phyloP scores from a whole-genome alignment of 2,888 invertebrate species.

The Hydroisotoma schaefferi region DNA sequence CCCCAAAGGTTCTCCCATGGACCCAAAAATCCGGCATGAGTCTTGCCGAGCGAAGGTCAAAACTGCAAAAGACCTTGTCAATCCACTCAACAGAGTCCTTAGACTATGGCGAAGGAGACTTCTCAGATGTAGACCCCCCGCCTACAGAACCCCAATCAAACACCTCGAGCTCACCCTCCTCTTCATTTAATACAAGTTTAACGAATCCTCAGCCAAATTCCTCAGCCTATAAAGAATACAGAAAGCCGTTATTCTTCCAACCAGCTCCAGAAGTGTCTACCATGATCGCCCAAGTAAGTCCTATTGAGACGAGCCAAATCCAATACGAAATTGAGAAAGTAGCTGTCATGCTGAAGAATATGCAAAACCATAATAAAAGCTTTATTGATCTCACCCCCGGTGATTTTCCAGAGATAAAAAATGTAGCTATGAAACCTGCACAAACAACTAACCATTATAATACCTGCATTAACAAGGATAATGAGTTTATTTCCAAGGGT shows the following conservation, averaged over 20 bases:
- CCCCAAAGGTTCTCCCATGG: conserved; percentile 33
- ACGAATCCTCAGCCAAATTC: conserved; percentile 4
- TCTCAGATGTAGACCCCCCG: conserved; percentile 18
- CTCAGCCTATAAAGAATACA: conserved; percentile 11
- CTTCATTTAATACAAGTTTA: not conserved
- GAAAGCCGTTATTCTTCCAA: conserved; percentile 39
- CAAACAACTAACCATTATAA: too few species aligned
- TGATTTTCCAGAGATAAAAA: not conserved
- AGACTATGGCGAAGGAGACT: conserved; percentile 23
- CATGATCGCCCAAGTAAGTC: conserved; percentile 40
- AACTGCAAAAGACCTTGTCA: conserved; percentile 37
- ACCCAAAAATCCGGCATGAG: conserved; percentile 27
- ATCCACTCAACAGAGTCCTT: conserved; percentile 26
- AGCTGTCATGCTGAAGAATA: conserved; percentile 34
- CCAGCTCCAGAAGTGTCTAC: conserved; percentile 43
- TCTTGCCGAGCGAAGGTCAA: conserved; percentile 37
- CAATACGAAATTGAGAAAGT: conserved; percentile 42
- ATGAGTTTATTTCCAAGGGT: not conserved
- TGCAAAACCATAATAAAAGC: conserved; percentile 26
- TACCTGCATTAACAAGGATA: not conserved
- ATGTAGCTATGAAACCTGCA: not conserved
- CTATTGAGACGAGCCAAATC: conserved; percentile 34
- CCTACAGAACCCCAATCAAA: not conserved
- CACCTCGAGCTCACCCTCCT: not conserved
- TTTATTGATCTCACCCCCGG: conserved; percentile 10